Base-by-base conservation (phyloP, 1,140 invertebrate genomes). In the Drosophila azteca region DNA sequence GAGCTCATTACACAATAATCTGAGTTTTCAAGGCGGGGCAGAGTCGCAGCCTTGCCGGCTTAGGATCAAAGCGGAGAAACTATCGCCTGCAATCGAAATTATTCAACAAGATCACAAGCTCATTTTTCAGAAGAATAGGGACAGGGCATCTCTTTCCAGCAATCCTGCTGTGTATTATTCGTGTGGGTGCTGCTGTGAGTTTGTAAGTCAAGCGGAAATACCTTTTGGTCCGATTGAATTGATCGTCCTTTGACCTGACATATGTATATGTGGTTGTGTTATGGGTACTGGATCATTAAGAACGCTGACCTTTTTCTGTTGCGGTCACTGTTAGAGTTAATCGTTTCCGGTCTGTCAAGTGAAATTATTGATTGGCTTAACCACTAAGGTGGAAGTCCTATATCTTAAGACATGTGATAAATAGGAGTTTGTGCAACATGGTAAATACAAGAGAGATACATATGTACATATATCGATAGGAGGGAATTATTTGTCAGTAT, bases 1-100 rank as follows among this genome's bases (percentile, higher is more conserved):
- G 82, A 66, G 79, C 77, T 90, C 83, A 88, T 90, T 90, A 90
- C 87, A 90, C 83, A 90, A 88, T 77, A 80, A 68, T 71, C 44
- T 59, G 39, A 7, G 31, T 31, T 22, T 60, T 60, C 17, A 35
- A 31, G 62, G 39, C 35, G 60, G 31, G 53, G 39, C 43, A 26
- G 11, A 59, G 72, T 55, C 26, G 20, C 58, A 62, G 50, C 66
- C 59, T 44, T 49, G 22, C 13, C 46, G 35, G 66, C 55, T 51
- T 17, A 44, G 50, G 65, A 77, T 83, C 75, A 81, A 72, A 81
- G 71, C 44, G 22, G 20, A 15, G 22, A 17, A 26, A 26, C 20
- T 31, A 35, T 24, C 4, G 52, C 59, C n/a, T 41, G 26, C 48
- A 35, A 11, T 45, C 9, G 35, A 62, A 66, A 90, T 77, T 75